Evolutionary conservation across 2,888 invertebrate genomes (phyloP), one percentile per base, ranked within the genome.

Genomic region (Pollenia amentaria): DNA sequence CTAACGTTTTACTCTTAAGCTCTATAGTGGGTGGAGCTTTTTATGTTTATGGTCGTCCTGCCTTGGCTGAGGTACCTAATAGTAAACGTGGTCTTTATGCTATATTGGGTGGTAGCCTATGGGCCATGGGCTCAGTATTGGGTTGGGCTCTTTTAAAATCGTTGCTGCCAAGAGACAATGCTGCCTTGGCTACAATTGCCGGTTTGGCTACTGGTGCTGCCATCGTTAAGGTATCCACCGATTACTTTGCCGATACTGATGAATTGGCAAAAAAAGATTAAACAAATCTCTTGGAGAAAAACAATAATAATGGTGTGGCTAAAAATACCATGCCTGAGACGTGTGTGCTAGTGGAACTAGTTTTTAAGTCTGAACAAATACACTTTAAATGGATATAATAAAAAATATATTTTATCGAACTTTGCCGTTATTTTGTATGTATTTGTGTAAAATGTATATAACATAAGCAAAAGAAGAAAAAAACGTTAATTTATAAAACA

Each of bases 91-190:
- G 95, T 88, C 94, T 95, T 44, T 97, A 96, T 94, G 97, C 93
- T 12, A 40, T 95, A 87, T 90, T 96, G 84, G 97, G 97, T 73
- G 96, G 97, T 62, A 94, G 97, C 11, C 94, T 98, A 29, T 97
- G 98, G 94, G 97, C 97, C 88, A 95, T 98, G 91, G 98, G 98
- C 14, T 98, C 98, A 0, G 96, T 98, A 65, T 95, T 98, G 81
- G 94, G 97, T 87, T 98, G 98, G 97, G 98, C 98, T 10, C 96
- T 98, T 51, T 93, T 97, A 55, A 95, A 97, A 91, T 96, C 96
- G 89, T 94, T 97, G 51, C 94, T 98, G 51, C 92, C 93, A 4
- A 90, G 89, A 64, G 90, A 92, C 65, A 92, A 92, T 81, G 86
- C 91, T 6, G 88, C 90, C 12, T 29, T 93, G 12, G 91, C 91